phyloP scores from a whole-genome alignment of 2,113 vertebrate species.

The Takifugu bimaculatus region DNA sequence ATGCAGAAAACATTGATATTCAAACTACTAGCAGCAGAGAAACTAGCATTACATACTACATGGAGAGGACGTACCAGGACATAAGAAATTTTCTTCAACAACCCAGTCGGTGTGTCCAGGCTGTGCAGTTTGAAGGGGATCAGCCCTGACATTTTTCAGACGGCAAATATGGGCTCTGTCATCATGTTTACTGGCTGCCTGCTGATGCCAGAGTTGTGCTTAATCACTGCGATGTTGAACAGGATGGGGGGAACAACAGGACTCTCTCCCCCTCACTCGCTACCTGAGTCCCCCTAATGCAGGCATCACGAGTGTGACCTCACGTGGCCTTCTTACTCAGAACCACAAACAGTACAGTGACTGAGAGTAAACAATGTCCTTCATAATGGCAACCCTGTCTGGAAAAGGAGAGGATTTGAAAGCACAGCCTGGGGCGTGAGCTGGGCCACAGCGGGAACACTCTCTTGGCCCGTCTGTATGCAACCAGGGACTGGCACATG shows the following conservation, averaged over 20 bases:
- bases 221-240: slow-evolving; percentile 35
- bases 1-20: too few species aligned
- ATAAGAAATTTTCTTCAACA: slow-evolving; percentile 17
- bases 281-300: slow-evolving; percentile 6
- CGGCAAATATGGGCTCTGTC: slow-evolving; percentile 36
- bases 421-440: slow-evolving; percentile 39
- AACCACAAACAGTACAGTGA: slow-evolving; percentile 2
- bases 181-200: slow-evolving; percentile 30
- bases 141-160: slow-evolving; percentile 13
- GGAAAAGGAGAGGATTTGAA: slow-evolving; percentile 19
- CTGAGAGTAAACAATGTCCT: slow-evolving; percentile 16
- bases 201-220: slow-evolving; percentile 38
- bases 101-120: slow-evolving; percentile 3
- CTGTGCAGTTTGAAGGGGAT: slow-evolving; percentile 9
- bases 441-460: slow-evolving; percentile 19
- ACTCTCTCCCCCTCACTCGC: background rate
- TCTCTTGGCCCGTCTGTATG: background rate
- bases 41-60: background rate
- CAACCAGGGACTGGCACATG: background rate
- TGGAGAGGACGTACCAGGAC: slow-evolving; percentile 1
- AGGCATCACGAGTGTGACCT: slow-evolving; percentile 6
- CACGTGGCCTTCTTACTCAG: background rate
- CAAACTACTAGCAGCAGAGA: background rate
- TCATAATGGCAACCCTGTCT: slow-evolving; percentile 31
- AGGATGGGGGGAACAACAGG: slow-evolving; percentile 24